These are phyloP conservation scores for Baccha elongata DNA, from an alignment of 2,888 invertebrate species.

Conservation along the genomic window DNA sequence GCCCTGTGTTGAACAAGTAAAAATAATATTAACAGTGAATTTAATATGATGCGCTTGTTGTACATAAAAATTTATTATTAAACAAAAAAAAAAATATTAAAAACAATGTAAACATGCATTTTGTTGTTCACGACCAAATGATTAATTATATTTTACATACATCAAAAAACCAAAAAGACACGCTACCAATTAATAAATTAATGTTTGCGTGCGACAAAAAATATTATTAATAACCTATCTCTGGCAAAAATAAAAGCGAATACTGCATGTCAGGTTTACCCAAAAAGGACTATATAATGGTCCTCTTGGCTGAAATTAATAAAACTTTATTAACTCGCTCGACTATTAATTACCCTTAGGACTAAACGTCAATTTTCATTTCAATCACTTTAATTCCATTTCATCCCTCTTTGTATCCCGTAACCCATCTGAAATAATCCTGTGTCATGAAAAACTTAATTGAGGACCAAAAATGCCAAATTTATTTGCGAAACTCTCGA, in stretches of 20 bases:
- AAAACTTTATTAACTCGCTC: slow-evolving; percentile 9
- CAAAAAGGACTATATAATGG: not conserved
- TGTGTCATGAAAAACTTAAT: not conserved
- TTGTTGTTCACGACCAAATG: not conserved
- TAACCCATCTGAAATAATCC: not conserved
- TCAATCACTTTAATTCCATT: not conserved
- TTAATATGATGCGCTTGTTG: too few relatives aligned
- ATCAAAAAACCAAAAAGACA: not conserved
- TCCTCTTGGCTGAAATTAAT: slow-evolving; percentile 12
- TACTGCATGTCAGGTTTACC: not conserved
- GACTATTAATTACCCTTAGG: slow-evolving; percentile 1
- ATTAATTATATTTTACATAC: slow-evolving; percentile 5
- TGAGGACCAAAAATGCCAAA: slow-evolving; percentile 19
- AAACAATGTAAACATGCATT: not conserved
- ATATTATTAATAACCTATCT: slow-evolving; percentile 6
- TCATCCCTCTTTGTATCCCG: not conserved
- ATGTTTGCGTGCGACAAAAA: not conserved
- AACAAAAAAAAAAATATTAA: too few relatives aligned
- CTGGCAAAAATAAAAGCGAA: not conserved
- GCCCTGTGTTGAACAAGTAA: too few relatives aligned
- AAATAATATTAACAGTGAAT: too few relatives aligned
- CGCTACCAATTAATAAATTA: slow-evolving; percentile 8
- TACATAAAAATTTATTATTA: too few relatives aligned
- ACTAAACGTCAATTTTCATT: slow-evolving; percentile 12
- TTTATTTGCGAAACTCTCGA: slow-evolving; percentile 1